phyloP scores from a whole-genome alignment of 2,888 invertebrate genomes.

The Hanleya hanleyi region DNA sequence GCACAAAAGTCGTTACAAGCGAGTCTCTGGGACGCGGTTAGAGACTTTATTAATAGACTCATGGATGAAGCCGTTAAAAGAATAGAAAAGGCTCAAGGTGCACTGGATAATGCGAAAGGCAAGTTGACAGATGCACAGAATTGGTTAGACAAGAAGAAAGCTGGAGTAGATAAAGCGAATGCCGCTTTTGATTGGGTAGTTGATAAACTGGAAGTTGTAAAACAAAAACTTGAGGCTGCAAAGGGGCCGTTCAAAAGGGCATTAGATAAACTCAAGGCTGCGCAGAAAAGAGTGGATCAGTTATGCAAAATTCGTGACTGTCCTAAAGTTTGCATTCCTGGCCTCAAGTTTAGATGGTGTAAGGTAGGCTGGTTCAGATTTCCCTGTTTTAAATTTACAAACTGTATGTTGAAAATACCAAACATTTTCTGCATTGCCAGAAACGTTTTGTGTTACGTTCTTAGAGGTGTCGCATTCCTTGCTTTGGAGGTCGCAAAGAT shows the following conservation, averaged over 20 bases:
- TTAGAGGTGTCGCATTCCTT: neutral
- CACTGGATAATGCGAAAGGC: neutral
- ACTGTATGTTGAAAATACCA: constrained; percentile 14
- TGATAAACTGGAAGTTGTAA: neutral
- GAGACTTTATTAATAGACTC: neutral
- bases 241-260: constrained; percentile 8
- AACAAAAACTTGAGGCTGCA: neutral
- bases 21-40: neutral
- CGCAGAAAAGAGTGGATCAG: constrained; percentile 8
- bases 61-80: neutral
- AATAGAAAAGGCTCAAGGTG: constrained; percentile 1
- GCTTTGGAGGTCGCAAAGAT: constrained; percentile 7
- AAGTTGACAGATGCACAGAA: neutral
- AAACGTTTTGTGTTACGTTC: neutral
- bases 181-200: neutral
- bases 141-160: constrained; percentile 10
- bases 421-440: constrained; percentile 2
- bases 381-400: constrained; percentile 2
- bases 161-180: neutral
- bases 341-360: constrained; percentile 10
- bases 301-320: constrained; percentile 12
- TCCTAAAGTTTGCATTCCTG: constrained; percentile 8
- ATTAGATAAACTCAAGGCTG: neutral
- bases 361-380: neutral
- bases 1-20: neutral